These are phyloP conservation scores for Eucriotettix oculatus DNA, from an alignment of 2,888 invertebrate genomes.

Conservation along the genomic window DNA sequence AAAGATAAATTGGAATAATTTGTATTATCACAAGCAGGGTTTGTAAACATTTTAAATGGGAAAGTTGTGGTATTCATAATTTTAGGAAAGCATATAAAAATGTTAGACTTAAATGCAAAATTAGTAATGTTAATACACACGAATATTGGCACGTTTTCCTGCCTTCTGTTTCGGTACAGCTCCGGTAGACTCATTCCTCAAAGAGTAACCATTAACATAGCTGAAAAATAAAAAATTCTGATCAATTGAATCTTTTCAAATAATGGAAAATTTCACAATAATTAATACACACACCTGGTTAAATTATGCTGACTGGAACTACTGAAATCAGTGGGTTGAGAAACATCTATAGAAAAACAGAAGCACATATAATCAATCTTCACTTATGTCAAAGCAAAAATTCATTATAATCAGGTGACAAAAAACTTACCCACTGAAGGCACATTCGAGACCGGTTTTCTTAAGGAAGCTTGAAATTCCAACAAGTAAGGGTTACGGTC, in stretches of 20 bases:
- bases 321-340: too few species aligned
- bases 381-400: too few species aligned
- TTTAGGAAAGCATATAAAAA: not conserved
- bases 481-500: constrained; percentile 2
- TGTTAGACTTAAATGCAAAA: not conserved
- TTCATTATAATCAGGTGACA: not conserved
- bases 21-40: not conserved
- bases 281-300: too few species aligned
- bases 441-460: constrained; percentile 2
- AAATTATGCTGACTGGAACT: too few species aligned
- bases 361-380: not conserved
- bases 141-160: constrained; percentile 9
- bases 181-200: constrained; percentile 6
- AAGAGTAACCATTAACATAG: not conserved
- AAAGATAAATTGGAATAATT: not conserved
- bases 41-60: not conserved
- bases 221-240: not conserved
- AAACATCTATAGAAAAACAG: too few species aligned
- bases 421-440: not conserved
- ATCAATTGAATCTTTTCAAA: too few species aligned
- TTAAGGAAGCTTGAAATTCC: constrained; percentile 4
- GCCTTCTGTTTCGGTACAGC: constrained; percentile 15
- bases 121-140: constrained; percentile 12
- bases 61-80: not conserved
- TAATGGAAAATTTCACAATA: too few species aligned